Base-by-base conservation (phyloP, 1,140 invertebrate species). In the Aricia agestis region DNA sequence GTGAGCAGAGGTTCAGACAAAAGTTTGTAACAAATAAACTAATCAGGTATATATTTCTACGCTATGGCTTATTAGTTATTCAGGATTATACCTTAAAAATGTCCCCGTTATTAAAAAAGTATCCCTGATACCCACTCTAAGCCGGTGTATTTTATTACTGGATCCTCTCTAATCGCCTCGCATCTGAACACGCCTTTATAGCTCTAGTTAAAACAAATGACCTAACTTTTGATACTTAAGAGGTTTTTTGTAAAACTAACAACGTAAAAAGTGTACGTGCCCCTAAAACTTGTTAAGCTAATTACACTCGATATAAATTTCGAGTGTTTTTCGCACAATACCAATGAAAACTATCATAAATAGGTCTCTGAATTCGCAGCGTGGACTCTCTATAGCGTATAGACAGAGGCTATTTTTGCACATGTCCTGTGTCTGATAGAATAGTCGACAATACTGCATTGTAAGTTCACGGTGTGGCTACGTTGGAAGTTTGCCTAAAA, bases 371-470 rank as follows among this genome's bases (percentile, higher is more conserved):
- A 19, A 36, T 63, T 19, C 17, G 18, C 1, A 11, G 59, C 19
- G 18, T 25, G 59, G 31, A 63, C 18, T 63, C 59, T 25, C 19
- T 63, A 63, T 63, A 19, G 6, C 17, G 19, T 11, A 18, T 10
- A 7, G 19, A 25, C 10, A 63, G 25, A 63, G 59, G 59, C 19
- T 63, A 63, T 63, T 19, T 63, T 63, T 63, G 59, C 9, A 63
- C 19, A 25, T 63, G 11, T 63, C 17, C 10, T 19, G 59, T 63
- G 18, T 19, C 18, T 63, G 9, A 19, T 19, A 19, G 6, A 19
- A 25, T 25, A 25, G 59, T 63, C 19, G 11, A 63, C 18, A 63
- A 19, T 63, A 19, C 59, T 63, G 59, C 59, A 63, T 63, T 63
- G 59, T 63, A 63, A 63, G 59, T 11, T 11, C 18, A 25, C 18